phyloP scores from a whole-genome alignment of 2,797 vertebrate species.

The Zenarchopterus dispar region DNA sequence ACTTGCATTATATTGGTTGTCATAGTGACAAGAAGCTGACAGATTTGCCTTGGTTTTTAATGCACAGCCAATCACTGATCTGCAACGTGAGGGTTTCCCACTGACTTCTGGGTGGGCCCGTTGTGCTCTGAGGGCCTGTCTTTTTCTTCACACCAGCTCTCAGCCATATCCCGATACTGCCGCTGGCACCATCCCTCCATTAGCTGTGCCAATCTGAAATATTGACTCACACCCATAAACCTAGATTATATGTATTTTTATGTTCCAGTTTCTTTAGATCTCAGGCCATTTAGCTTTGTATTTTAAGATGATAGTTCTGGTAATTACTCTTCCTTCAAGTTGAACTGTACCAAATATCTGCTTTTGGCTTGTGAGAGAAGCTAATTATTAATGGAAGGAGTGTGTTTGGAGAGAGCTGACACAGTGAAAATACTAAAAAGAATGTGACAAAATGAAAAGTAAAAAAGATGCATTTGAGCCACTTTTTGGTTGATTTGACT shows the following conservation, averaged over 20 bases:
- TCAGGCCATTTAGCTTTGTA: constrained; percentile 20
- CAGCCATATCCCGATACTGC: constrained; percentile 12
- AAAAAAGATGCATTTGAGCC: too few species aligned
- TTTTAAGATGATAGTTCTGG: constrained; percentile 23
- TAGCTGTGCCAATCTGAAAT: constrained; percentile 28
- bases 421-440: too few species aligned
- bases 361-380: constrained; percentile 34
- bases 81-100: constrained; percentile 25
- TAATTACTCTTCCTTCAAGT: constrained; percentile 10
- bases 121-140: constrained; percentile 17
- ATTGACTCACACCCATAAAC: constrained; percentile 25
- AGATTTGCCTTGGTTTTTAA: too few species aligned
- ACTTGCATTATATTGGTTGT: too few species aligned
- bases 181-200: constrained; percentile 15
- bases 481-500: too few species aligned
- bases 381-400: constrained; percentile 7
- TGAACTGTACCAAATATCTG: constrained; percentile 24
- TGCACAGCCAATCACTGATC: constrained; percentile 16
- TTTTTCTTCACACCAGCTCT: constrained; percentile 21
- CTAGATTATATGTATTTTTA: constrained; percentile 38
- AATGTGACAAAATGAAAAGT: too few species aligned
- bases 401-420: not conserved
- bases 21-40: too few species aligned
- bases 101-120: constrained; percentile 59
- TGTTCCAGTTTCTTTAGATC: constrained; percentile 12